Evolutionary conservation across 2,888 invertebrate species (phyloP).

Genomic region (Cheilosia soror): DNA sequence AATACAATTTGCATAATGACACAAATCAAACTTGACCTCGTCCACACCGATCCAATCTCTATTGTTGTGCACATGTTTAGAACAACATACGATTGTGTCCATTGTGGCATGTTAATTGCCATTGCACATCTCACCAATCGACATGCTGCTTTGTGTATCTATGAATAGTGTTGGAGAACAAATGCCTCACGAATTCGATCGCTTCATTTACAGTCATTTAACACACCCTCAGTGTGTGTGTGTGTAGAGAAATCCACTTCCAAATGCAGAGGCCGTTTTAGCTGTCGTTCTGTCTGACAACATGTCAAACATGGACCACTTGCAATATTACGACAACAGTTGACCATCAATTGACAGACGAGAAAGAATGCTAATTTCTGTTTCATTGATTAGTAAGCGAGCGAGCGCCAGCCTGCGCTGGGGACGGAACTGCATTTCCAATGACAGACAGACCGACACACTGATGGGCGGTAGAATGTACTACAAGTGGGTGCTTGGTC

Average conservation of each 20-base stretch:
- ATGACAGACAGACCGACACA: conserved; percentile 13
- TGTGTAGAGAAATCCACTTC: conserved; percentile 22
- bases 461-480: conserved; percentile 36
- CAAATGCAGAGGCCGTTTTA: conserved; percentile 39
- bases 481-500: conserved; percentile 31
- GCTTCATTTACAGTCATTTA: conserved; percentile 26
- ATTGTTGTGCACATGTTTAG: conserved; percentile 3
- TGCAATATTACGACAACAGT: conserved; percentile 54
- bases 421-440: not conserved
- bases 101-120: conserved; percentile 31
- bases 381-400: conserved; percentile 55
- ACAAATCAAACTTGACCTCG: conserved; percentile 55
- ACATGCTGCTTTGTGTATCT: conserved; percentile 9
- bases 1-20: conserved; percentile 54
- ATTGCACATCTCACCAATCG: conserved; percentile 11
- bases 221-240: conserved; percentile 6
- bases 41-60: conserved; percentile 36
- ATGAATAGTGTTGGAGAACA: conserved; percentile 11
- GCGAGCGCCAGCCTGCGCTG: conserved; percentile 31
- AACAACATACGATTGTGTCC: not conserved
- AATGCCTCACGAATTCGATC: not conserved
- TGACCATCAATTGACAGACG: conserved; percentile 62
- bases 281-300: conserved; percentile 55
- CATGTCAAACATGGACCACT: conserved; percentile 61
- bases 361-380: conserved; percentile 55